These are phyloP conservation scores for Pseudomyrmex concolor DNA, from an alignment of 1,140 invertebrate species.

Conservation along the genomic window DNA sequence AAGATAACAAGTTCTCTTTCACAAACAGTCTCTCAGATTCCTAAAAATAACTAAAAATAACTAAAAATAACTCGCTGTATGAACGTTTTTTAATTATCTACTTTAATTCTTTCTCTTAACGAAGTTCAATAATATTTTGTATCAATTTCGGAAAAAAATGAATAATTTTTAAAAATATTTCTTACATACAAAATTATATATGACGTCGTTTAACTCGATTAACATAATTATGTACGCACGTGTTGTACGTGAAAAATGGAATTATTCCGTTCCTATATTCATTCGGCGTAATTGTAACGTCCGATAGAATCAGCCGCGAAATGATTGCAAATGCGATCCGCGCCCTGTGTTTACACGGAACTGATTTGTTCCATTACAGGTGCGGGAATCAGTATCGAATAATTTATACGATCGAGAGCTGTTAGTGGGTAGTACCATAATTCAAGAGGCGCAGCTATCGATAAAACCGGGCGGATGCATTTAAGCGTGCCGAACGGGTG, in stretches of 20 bases:
- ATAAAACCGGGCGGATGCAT: slow-evolving; percentile 51
- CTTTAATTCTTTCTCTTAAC: no score
- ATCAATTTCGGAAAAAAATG: neutral
- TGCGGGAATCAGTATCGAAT: slow-evolving; percentile 65
- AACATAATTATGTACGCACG: neutral
- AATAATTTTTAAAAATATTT: neutral
- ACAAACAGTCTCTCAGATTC: neutral
- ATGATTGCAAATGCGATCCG: slow-evolving; percentile 59
- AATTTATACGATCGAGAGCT: slow-evolving; percentile 71
- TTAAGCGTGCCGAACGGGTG: slow-evolving; percentile 61
- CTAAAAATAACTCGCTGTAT: neutral
- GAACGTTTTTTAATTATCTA: no score
- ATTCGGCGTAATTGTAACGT: neutral
- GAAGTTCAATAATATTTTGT: no score
- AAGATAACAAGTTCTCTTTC: neutral
- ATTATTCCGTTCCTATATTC: slow-evolving; percentile 15
- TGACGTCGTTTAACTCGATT: neutral
- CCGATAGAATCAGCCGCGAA: slow-evolving; percentile 35
- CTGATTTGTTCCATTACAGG: slow-evolving; percentile 71
- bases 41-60: neutral
- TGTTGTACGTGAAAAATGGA: neutral
- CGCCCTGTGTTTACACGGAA: slow-evolving; percentile 67
- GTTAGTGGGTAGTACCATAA: slow-evolving; percentile 72
- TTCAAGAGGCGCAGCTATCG: slow-evolving; percentile 67
- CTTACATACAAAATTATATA: neutral